Evolutionary conservation across 2,797 vertebrate species (phyloP), one percentile per base, ranked within the genome.

Genomic region (Sebastes baramenuke): DNA sequence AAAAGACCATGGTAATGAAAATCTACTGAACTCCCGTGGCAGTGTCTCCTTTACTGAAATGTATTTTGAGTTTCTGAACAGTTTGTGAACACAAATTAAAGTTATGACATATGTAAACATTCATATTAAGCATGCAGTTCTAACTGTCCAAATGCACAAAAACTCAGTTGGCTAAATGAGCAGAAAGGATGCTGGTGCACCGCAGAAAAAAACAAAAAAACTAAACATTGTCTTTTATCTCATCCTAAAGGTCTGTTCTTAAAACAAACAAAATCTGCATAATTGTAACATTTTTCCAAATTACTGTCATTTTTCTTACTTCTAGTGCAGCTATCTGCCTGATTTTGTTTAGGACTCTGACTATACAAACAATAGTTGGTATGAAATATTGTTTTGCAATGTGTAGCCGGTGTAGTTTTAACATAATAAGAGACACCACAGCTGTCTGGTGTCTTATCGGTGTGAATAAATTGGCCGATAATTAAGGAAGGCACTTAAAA

Each of bases 401-500:
- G 52, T 27, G 12, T 38, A 56, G 16, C 29, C 36, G 29, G 5
- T 46, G 32, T 14, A 46, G 14, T 70, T 67, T 60, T 11, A 62
- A 22, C 32, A 68, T 12, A 58, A 25, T 10, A 72, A 38, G 8
- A 69, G 36, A 29, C 65, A 16, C 22, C 22, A 5, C 58, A 60
- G 54, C 38, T 42, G 52, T n/a, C 46, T 67, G 22, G 42, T 32
- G 42, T 66, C 30, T 58, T 52, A 59, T 69, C 9, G 62, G 60
- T 75, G 72, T 30, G 54, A 82, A 68, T 71, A 46, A 58, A 32
- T n/a, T 4, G 20, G 27, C 67, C 20, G 38, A 79, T 74, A 74
- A 84, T 79, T 79, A 66, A 52, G 49, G 62, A 18, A 13, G 42
- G 16, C 1, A 18, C 72, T 46, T 59, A 34, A 77, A 52, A 56